A percentile compares a stretch with the other conserved stretches of the same genome.
Conservation (phyloP, 2,797 vertebrate genomes). For the Eleutherodactylus coqui region DNA sequence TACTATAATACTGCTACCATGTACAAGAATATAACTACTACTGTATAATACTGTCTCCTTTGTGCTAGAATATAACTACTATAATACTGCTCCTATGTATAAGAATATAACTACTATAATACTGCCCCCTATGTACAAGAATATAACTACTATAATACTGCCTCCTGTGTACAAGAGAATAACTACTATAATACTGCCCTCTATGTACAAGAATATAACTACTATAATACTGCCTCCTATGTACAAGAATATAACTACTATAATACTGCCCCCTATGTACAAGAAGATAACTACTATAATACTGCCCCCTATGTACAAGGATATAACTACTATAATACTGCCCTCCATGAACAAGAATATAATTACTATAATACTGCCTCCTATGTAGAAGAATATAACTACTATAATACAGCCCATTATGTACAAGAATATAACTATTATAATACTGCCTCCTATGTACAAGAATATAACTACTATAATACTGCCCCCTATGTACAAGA, state of each 20-base stretch:
- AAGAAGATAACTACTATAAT: background rate
- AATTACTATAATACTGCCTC: background rate
- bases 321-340: background rate
- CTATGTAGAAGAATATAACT: background rate
- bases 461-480: slow-evolving; percentile 20
- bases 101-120: slow-evolving; percentile 7
- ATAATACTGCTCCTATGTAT: background rate
- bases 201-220: background rate
- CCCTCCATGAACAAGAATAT: background rate
- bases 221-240: background rate
- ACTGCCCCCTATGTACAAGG: background rate
- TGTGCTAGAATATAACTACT: background rate
- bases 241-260: background rate
- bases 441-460: slow-evolving; percentile 5
- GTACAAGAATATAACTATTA: slow-evolving; percentile 6
- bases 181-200: background rate
- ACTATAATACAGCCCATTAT: background rate
- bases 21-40: slow-evolving; percentile 3
- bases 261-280: background rate
- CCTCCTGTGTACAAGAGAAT: background rate
- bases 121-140: background rate
- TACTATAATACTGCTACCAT: background rate
- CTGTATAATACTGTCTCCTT: background rate
- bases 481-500: slow-evolving; percentile 9
- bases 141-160: slow-evolving; percentile 5